A percentile compares a stretch with the other conserved stretches of the same genome.
Conservation (phyloP, 2,113 vertebrate genomes). For the Glaucomys volans region DNA sequence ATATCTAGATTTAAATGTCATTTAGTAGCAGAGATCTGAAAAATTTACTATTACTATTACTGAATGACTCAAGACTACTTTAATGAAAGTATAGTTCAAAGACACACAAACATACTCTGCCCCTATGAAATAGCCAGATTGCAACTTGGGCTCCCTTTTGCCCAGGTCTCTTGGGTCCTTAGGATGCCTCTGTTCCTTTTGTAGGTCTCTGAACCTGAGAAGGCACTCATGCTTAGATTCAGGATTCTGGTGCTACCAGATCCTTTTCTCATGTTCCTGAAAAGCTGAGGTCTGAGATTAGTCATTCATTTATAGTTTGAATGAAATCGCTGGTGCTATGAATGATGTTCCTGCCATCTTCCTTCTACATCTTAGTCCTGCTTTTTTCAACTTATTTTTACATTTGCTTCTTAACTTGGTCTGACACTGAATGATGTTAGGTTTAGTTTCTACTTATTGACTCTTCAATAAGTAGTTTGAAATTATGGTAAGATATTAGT, state of each 20-base stretch:
- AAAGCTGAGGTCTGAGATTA: not conserved
- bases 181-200: not conserved
- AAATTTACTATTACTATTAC: not conserved
- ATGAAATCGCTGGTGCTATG: not conserved
- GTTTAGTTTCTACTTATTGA: not conserved
- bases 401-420: not conserved
- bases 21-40: not conserved
- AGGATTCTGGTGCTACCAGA: not conserved
- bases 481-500: not conserved
- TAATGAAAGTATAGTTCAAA: not conserved
- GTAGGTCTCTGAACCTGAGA: not conserved
- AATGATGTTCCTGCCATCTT: not conserved
- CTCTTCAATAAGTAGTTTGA: not conserved
- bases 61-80: not conserved
- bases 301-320: not conserved
- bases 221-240: not conserved
- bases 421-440: not conserved
- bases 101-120: not conserved
- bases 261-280: not conserved
- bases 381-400: not conserved
- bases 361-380: not conserved
- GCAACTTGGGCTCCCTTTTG: not conserved
- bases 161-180: not conserved
- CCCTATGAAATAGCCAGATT: not conserved
- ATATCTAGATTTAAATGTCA: not conserved